A percentile compares a stretch with the other conserved stretches of the same genome.
phyloP scores from a whole-genome alignment of 2,888 invertebrate species.

The Lagria hirta region DNA sequence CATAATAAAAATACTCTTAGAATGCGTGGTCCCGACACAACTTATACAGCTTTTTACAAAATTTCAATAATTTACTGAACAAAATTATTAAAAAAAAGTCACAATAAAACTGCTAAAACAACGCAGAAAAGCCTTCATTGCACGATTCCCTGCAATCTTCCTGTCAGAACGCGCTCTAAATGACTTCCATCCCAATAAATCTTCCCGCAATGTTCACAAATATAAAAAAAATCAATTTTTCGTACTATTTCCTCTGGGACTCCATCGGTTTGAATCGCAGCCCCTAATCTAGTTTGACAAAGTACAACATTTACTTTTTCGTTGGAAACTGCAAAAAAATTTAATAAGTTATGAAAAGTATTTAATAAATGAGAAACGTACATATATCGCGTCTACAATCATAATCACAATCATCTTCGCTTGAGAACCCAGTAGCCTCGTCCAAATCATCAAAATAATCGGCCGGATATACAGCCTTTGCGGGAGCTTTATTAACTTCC shows the following conservation, averaged over 20 bases:
- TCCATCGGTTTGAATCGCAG: slow-evolving; percentile 58
- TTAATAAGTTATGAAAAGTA: slow-evolving; percentile 46
- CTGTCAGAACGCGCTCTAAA: slow-evolving; percentile 45
- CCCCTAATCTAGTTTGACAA: slow-evolving; percentile 60
- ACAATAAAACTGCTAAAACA: no score
- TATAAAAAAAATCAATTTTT: slow-evolving; percentile 59
- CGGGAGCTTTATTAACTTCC: slow-evolving; percentile 34
- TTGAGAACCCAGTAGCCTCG: slow-evolving; percentile 51
- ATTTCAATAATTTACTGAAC: no score
- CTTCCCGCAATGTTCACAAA: slow-evolving; percentile 75
- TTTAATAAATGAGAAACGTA: slow-evolving; percentile 41
- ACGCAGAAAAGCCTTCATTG: no score
- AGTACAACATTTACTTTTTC: slow-evolving; percentile 50
- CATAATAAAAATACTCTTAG: no score
- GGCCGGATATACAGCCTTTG: slow-evolving; percentile 29
- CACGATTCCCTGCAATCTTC: slow-evolving; percentile 47
- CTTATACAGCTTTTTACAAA: no score
- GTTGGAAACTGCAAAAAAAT: slow-evolving; percentile 41
- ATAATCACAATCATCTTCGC: slow-evolving; percentile 46
- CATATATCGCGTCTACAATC: no score
- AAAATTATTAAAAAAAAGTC: no score
- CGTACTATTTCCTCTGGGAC: slow-evolving; percentile 45
- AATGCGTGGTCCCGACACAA: no score
- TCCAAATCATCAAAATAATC: slow-evolving; percentile 41
- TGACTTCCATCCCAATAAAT: slow-evolving; percentile 68